These are phyloP conservation scores for Eonycteris spelaea DNA, from an alignment of 2,113 vertebrate genomes.

Conservation along the genomic window DNA sequence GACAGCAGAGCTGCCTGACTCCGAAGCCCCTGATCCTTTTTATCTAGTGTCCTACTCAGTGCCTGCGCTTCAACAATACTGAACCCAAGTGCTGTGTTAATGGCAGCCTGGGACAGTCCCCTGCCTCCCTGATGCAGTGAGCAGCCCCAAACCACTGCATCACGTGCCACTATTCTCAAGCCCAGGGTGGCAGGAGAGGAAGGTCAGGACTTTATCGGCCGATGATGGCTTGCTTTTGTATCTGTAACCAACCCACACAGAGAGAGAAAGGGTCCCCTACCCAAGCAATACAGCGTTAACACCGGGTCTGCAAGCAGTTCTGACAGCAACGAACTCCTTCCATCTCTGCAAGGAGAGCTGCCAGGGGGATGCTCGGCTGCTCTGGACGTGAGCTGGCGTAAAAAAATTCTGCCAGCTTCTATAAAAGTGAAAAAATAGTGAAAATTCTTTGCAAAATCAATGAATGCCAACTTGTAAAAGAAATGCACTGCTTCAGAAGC, in stretches of 20 bases:
- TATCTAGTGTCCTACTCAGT: not conserved
- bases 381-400: not conserved
- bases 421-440: not conserved
- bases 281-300: not conserved
- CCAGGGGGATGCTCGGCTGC: not conserved
- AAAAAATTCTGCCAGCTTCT: not conserved
- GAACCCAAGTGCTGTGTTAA: not conserved
- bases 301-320: not conserved
- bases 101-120: not conserved
- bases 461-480: not conserved
- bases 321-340: not conserved
- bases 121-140: not conserved
- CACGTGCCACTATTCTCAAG: not conserved
- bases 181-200: not conserved
- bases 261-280: not conserved
- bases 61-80: not conserved
- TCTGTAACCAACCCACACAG: not conserved
- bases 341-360: not conserved
- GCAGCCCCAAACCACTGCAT: not conserved
- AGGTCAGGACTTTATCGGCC: not conserved
- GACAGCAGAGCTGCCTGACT: not conserved
- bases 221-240: not conserved
- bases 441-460: slow-evolving; percentile 1
- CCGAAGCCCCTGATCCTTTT: not conserved
- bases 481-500: not conserved